Base-by-base conservation (phyloP, 1,140 invertebrate species). In the Drosophila pruinosa region DNA sequence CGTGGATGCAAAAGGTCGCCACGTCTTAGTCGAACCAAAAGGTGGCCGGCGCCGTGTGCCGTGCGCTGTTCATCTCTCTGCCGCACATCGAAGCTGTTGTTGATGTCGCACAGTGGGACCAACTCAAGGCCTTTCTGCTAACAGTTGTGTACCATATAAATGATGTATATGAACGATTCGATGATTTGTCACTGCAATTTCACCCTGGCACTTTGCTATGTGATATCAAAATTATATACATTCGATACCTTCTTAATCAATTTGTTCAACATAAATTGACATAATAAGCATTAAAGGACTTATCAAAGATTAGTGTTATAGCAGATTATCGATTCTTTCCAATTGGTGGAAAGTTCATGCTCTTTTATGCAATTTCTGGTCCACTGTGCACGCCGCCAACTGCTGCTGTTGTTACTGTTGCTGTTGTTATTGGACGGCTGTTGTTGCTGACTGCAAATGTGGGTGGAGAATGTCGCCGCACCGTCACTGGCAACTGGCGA, bases 1-100 rank as follows among this genome's bases (percentile, higher is more conserved):
- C 82, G 82, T 81, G 74, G 68, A 78, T 88, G 82, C 81, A 78
- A 86, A 78, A 88, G 82, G 82, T 86, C 77, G 81, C 69, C 67
- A 17, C 53, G 76, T 69, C 69, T 59, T 68, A 63, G 72, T 76
- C 45, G 72, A 59, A 43, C 43, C 28, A 67, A 82, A 86, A 78
- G 77, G 67, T 77, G 78, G 61, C 50, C 77, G 58, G 22, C 53
- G 61, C 39, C 64, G 53, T 65, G 65, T 59, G 56, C 52, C 31
- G 38, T 54, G 43, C 50, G 53, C 36, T 70, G 57, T 56, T 57
- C 36, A 64, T 59, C 28, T 61, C 48, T 4, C 59, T 10, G 12
- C 19, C 47, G 24, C 62, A 10, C 22, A 48, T 28, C 45, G 12
- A 22, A 22, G 31, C 31, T 15, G 8, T 56, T 56, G 53, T 15